These are phyloP conservation scores for Leptothorax acervorum DNA, from an alignment of 2,888 invertebrate genomes.

Conservation along the genomic window DNA sequence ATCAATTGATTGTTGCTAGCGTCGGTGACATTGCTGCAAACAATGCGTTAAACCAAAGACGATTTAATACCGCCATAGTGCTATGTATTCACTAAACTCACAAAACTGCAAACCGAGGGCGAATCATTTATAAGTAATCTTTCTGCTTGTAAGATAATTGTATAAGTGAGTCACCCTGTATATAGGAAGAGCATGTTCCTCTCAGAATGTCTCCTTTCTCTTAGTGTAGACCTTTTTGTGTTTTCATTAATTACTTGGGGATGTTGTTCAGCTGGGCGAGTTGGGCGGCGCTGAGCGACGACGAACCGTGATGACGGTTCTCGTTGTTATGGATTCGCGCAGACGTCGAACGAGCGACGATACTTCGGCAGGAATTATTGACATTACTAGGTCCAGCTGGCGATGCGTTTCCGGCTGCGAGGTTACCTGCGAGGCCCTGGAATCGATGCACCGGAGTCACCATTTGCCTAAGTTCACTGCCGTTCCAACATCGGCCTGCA, in stretches of 20 bases:
- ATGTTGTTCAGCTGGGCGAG: constrained; percentile 75
- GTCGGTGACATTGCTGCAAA: constrained; percentile 79
- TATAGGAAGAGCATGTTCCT: constrained; percentile 83
- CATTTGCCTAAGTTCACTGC: constrained; percentile 88
- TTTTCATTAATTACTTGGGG: constrained; percentile 81
- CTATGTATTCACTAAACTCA: constrained; percentile 19
- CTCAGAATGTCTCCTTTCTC: constrained; percentile 77
- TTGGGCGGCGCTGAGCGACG: constrained; percentile 70
- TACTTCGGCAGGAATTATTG: constrained; percentile 68
- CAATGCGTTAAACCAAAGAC: constrained; percentile 30
- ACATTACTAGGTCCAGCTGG: constrained; percentile 84
- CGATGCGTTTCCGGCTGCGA: constrained; percentile 86
- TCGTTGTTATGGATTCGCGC: constrained; percentile 73
- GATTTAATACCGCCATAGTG: constrained; percentile 6
- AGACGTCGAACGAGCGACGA: constrained; percentile 64
- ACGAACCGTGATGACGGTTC: constrained; percentile 66
- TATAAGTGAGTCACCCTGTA: constrained; percentile 82
- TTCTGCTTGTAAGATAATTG: constrained; percentile 70
- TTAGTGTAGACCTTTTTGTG: constrained; percentile 77
- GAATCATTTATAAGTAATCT: constrained; percentile 74
- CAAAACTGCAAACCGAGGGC: constrained; percentile 64
- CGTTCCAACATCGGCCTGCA: constrained; percentile 82
- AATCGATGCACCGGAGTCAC: constrained; percentile 91
- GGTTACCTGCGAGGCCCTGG: constrained; percentile 86
- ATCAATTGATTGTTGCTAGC: constrained; percentile 78